Evolutionary conservation across 2,888 invertebrate genomes (phyloP), one percentile per base, ranked within the genome.

Genomic region (Caenorhabditis sinica): DNA sequence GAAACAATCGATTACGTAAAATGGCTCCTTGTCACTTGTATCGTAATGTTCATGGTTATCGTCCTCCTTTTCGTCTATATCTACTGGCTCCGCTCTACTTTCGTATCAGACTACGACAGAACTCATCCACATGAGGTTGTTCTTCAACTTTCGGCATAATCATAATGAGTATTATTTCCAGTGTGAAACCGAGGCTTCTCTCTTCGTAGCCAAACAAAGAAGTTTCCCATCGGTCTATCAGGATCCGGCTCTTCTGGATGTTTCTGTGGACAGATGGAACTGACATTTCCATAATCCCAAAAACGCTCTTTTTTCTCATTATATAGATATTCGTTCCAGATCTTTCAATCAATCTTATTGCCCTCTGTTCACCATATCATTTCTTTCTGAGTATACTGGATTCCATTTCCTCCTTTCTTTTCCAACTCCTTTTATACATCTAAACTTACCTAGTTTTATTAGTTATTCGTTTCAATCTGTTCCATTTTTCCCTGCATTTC

Each of bases 181-280:
- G 73, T 68, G 65, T 45, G 75, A 72, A 23, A 65, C 63, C 15
- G 85, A 85, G 28, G 85, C 85, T 23, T 85, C 85, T 4, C 36
- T 85, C 15, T 79, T 79, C 23, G 79, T 79, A 0, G 40, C 79
- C 6, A 79, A 79, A 15, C 79, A 79, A 20, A 63, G 79, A 17
- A 79, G 79, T 30, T 85, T 85, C 65, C 85, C 82, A 23, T 79
- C 85, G 2, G 79, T 43, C 5, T 85, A 85, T 28, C 81, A 79
- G 6, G 85, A 85, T 58, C 85, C 85, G 1, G 82, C 77, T 25
- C 71, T 74, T 53, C 61, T 82, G 6, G 85, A 85, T 49, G 82
- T 85, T 45, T 85, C 85, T n/a, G 82, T 85, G 17, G 85, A 85
- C 28, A 65, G 43, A 53, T 85, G 85, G 85, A 85, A 85, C 30